A percentile compares a stretch with the other conserved stretches of the same genome.
These are phyloP conservation scores for Galeopterus variegatus DNA, from an alignment of 2,113 vertebrate genomes.

Conservation along the genomic window DNA sequence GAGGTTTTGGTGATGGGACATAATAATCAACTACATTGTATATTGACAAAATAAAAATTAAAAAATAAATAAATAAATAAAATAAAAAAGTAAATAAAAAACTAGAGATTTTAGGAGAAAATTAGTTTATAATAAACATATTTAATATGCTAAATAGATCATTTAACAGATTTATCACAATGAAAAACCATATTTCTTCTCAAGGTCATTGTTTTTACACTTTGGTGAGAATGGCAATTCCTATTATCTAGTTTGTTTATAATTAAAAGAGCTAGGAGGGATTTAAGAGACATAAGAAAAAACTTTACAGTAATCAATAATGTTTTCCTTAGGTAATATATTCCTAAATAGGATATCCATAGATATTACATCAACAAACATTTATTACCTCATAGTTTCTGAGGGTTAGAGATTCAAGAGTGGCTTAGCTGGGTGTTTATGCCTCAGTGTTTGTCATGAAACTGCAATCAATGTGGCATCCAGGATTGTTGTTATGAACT, in stretches of 20 bases:
- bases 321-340: neutral
- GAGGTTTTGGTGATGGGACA: no score
- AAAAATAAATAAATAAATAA: no score
- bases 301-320: neutral
- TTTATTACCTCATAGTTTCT: neutral
- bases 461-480: neutral
- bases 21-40: no score
- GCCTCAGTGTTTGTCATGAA: neutral
- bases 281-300: neutral
- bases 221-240: neutral
- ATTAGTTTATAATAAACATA: neutral
- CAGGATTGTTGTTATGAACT: neutral
- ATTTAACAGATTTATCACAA: neutral
- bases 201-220: conserved; percentile 3
- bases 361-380: neutral
- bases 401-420: neutral
- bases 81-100: neutral
- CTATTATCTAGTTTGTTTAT: neutral
- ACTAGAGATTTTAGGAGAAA: conserved; percentile 1
- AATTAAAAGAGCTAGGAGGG: neutral
- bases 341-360: neutral
- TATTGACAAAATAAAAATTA: no score
- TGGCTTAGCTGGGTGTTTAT: neutral
- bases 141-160: neutral
- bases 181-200: conserved; percentile 38